These are phyloP conservation scores for Leptocoma aspasia DNA, from an alignment of 2,113 vertebrate species.

Conservation along the genomic window DNA sequence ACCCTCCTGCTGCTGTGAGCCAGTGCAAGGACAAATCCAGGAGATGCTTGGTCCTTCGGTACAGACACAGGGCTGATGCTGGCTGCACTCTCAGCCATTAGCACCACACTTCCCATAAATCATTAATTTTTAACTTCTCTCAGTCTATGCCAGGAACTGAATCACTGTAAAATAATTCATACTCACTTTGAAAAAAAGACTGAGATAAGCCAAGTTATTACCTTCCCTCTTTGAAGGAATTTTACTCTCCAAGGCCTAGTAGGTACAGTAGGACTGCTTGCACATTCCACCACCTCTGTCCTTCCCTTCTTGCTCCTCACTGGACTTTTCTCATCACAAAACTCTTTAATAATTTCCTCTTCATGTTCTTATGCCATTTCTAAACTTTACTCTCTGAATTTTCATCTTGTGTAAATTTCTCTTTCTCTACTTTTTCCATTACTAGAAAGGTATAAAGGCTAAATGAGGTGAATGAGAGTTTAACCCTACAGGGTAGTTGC, in stretches of 20 bases:
- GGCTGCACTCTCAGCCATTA: not conserved
- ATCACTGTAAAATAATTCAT: not conserved
- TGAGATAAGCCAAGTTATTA: not conserved
- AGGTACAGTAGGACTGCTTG: not conserved
- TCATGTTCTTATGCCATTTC: not conserved
- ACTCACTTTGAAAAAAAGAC: not conserved
- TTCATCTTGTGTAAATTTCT: not conserved
- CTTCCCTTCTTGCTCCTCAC: not conserved
- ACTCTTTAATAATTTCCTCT: not conserved
- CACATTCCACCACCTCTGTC: not conserved
- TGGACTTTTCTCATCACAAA: not conserved
- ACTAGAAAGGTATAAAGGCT: not conserved
- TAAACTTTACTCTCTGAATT: not conserved
- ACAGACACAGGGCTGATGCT: not conserved
- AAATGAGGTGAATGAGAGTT: not conserved
- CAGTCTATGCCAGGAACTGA: not conserved
- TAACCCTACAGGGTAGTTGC: not conserved
- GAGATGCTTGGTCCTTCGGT: not conserved
- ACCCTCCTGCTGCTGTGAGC: not conserved
- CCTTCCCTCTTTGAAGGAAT: not conserved
- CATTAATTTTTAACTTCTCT: slow-evolving; percentile 29
- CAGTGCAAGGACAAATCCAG: not conserved
- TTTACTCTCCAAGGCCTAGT: not conserved
- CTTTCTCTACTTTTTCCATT: not conserved
- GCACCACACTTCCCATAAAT: not conserved